These are phyloP conservation scores for Glandiceps talaboti DNA, from an alignment of 53 echinoderm and acorn worm species.

Conservation along the genomic window DNA sequence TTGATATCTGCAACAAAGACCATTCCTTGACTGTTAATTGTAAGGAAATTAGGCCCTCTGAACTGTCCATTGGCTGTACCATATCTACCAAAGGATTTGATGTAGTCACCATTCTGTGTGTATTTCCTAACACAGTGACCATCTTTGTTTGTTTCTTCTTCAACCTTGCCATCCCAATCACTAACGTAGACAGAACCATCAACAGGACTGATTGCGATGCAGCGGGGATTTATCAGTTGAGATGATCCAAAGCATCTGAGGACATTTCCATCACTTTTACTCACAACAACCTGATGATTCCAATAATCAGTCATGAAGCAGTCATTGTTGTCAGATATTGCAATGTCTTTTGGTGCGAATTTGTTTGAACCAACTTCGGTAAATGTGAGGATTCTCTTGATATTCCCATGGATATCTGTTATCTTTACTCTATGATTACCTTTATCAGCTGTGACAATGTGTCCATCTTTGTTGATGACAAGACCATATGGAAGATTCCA, in stretches of 20 bases:
- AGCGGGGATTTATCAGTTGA: background rate
- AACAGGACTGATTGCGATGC: background rate
- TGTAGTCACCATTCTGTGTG: slow-evolving; percentile 57
- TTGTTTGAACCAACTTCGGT: too few species aligned
- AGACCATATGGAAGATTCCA: slow-evolving; percentile 74
- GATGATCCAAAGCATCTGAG: background rate
- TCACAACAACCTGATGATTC: background rate
- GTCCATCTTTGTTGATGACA: slow-evolving; percentile 63
- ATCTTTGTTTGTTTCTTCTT: too few species aligned
- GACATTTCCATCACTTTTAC: background rate
- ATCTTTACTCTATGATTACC: slow-evolving; percentile 71
- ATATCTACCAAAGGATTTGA: slow-evolving; percentile 41
- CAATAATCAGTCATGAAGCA: background rate
- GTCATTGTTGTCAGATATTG: background rate
- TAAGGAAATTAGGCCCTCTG: slow-evolving; percentile 66
- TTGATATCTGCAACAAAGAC: slow-evolving; percentile 87
- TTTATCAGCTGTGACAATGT: slow-evolving; percentile 75
- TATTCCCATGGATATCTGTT: background rate
- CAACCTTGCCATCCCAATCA: background rate
- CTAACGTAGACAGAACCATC: background rate
- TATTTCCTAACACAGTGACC: slow-evolving; percentile 20
- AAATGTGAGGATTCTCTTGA: background rate
- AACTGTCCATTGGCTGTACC: slow-evolving; percentile 54
- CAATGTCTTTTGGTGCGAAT: background rate
- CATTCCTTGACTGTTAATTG: slow-evolving; percentile 60